These are phyloP conservation scores for Ernsta delagoae DNA, from an alignment of 2,888 invertebrate species.

Conservation along the genomic window DNA sequence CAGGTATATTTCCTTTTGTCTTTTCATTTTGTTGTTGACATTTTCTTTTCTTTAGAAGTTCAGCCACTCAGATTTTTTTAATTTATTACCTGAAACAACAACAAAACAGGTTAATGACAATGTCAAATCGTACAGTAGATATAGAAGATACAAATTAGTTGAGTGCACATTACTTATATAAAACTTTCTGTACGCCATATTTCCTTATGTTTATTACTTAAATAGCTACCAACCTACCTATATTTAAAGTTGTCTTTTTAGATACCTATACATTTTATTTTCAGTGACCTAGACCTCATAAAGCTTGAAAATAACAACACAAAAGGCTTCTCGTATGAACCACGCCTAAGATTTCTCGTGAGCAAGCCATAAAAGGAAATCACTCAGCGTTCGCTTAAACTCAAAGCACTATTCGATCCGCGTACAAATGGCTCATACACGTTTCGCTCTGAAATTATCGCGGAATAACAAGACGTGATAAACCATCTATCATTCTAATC, in stretches of 20 bases:
- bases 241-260: too few species aligned
- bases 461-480: neutral
- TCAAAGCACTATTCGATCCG: neutral
- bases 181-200: too few species aligned
- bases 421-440: neutral
- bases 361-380: neutral
- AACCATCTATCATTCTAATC: constrained; percentile 2
- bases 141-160: too few species aligned
- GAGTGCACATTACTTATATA: too few species aligned
- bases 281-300: neutral
- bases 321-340: neutral
- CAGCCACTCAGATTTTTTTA: neutral
- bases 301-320: neutral
- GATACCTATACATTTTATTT: neutral
- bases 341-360: neutral
- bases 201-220: too few species aligned
- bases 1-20: too few species aligned
- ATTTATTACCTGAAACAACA: neutral
- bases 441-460: constrained; percentile 3
- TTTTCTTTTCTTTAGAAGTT: neutral
- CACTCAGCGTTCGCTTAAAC: neutral
- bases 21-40: too few species aligned
- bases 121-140: too few species aligned
- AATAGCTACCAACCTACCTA: too few species aligned
- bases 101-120: too few species aligned